phyloP scores from a whole-genome alignment of 2,797 vertebrate genomes.

The Pteronotus mesoamericanus region DNA sequence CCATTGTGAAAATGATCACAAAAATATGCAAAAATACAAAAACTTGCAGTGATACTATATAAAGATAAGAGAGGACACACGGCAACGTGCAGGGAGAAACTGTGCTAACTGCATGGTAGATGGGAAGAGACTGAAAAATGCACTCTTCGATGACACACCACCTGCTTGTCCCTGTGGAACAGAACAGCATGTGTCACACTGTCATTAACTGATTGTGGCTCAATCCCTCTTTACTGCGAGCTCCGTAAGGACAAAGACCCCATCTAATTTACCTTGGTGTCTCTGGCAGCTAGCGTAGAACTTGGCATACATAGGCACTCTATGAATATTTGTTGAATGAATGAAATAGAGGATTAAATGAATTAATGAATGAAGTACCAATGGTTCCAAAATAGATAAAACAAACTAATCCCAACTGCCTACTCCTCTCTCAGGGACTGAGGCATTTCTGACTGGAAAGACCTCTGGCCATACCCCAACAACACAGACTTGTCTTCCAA shows the following conservation, averaged over 20 bases:
- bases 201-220: not conserved
- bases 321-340: not conserved
- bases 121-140: conserved; percentile 1
- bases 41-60: not conserved
- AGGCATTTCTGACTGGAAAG: not conserved
- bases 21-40: not conserved
- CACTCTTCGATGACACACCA: not conserved
- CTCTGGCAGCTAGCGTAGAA: not conserved
- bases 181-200: not conserved
- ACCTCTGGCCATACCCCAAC: not conserved
- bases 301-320: not conserved
- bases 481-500: not conserved
- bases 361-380: conserved; percentile 11
- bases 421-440: not conserved
- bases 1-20: not conserved
- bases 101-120: not conserved
- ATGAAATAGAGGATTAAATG: not conserved
- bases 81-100: not conserved
- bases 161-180: not conserved
- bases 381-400: not conserved
- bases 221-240: not conserved
- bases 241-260: not conserved
- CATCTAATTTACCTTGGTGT: not conserved
- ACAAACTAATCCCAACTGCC: not conserved
- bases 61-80: conserved; percentile 13